Percentiles rank a stretch among this genome's conserved stretches.
These are phyloP conservation scores for Python bivittatus DNA, from an alignment of 2,113 vertebrate species.

Conservation along the genomic window DNA sequence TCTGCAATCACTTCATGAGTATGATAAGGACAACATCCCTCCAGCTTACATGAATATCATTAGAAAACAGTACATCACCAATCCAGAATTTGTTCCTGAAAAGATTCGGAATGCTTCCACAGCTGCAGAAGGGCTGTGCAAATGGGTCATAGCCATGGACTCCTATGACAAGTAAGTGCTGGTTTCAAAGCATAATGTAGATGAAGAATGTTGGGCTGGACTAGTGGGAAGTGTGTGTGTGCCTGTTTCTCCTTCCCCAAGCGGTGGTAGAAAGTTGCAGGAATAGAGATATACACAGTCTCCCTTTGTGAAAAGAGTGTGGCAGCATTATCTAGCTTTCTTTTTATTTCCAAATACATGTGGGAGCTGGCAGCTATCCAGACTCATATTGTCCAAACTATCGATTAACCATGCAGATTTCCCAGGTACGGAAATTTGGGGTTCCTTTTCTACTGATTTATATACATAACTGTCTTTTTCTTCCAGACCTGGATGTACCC, in stretches of 20 bases:
- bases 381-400: background rate
- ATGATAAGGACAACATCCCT: constrained; percentile 90
- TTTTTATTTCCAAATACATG: background rate
- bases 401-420: background rate
- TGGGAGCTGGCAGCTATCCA: background rate
- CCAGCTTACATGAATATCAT: constrained; percentile 79
- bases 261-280: background rate
- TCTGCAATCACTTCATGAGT: constrained; percentile 89
- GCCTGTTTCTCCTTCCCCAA: background rate
- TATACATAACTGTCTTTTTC: background rate
- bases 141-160: constrained; percentile 90
- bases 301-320: background rate
- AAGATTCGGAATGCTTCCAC: constrained; percentile 89
- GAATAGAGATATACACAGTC: background rate
- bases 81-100: constrained; percentile 89
- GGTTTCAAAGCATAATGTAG: background rate
- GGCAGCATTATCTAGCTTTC: background rate
- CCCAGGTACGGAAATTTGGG: background rate
- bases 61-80: constrained; percentile 87
- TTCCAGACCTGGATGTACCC: background rate
- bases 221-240: background rate
- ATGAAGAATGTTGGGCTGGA: background rate
- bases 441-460: background rate
- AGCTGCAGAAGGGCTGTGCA: constrained; percentile 89
- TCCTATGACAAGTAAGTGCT: constrained; percentile 84